These are phyloP conservation scores for Agrochola litura DNA, from an alignment of 2,888 invertebrate genomes.

Conservation along the genomic window DNA sequence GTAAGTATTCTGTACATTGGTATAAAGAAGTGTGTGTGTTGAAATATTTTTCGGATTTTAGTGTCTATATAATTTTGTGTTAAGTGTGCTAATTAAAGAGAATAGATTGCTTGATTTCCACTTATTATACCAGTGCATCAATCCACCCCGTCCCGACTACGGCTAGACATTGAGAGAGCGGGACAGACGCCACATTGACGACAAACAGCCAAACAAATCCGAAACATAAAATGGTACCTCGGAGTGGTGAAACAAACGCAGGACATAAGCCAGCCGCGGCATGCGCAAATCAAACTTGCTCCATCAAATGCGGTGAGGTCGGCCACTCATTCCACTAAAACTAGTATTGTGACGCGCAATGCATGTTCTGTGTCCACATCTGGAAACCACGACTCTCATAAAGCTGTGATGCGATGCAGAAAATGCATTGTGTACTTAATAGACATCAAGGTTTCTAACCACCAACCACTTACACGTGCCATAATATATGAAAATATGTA, in stretches of 20 bases:
- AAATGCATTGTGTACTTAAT: conserved; percentile 83
- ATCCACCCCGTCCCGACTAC: conserved; percentile 84
- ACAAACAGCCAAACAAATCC: conserved; percentile 86
- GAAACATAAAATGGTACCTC: conserved; percentile 87
- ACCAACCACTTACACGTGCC: conserved; percentile 70
- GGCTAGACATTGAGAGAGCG: conserved; percentile 84
- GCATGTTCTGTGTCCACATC: conserved; percentile 85
- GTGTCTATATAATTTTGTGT: conserved; percentile 52
- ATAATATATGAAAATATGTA: conserved; percentile 69
- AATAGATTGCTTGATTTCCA: conserved; percentile 38
- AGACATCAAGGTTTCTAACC: conserved; percentile 77
- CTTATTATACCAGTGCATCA: conserved; percentile 78
- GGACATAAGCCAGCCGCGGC: conserved; percentile 88
- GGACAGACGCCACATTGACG: conserved; percentile 85
- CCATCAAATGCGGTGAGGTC: conserved; percentile 90
- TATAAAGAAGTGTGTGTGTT: conserved; percentile 63
- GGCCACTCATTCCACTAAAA: conserved; percentile 90
- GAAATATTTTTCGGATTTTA: conserved; percentile 20
- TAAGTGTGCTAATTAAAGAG: conserved; percentile 47
- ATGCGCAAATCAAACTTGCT: conserved; percentile 90
- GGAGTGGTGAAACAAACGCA: conserved; percentile 87
- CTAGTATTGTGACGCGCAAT: conserved; percentile 86
- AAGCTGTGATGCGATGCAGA: conserved; percentile 78
- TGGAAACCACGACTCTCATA: conserved; percentile 70
- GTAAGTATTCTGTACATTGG: conserved; percentile 67